Evolutionary conservation across 2,113 vertebrate genomes (phyloP).

Genomic region (Myanophis thanlyinensis): DNA sequence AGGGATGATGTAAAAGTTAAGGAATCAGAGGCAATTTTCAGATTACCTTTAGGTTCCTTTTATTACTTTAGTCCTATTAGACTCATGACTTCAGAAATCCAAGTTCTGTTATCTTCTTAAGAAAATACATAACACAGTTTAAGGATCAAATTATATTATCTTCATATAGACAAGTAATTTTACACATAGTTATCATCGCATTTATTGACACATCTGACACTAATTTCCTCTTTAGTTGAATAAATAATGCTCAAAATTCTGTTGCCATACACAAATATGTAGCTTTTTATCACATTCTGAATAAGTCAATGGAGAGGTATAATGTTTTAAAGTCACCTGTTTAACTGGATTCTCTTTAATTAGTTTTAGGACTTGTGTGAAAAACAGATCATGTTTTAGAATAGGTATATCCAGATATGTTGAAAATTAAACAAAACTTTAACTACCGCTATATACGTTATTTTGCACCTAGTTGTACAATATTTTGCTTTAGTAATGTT

Average conservation of each 20-base stretch:
- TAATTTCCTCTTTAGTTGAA: neutral
- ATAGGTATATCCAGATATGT: neutral
- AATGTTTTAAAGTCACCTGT: neutral
- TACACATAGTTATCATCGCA: neutral
- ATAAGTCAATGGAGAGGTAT: neutral
- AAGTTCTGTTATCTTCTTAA: neutral
- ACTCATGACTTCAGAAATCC: neutral
- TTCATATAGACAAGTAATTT: neutral
- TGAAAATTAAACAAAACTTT: neutral
- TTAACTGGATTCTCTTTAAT: neutral
- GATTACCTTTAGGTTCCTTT: neutral
- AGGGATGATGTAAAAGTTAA: neutral
- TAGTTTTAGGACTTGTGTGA: neutral
- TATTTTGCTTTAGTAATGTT: neutral
- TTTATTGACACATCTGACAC: neutral
- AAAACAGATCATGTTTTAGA: neutral
- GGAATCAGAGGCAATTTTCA: neutral
- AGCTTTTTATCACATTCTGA: neutral
- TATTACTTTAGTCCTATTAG: neutral
- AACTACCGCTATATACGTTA: neutral
- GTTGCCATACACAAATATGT: neutral
- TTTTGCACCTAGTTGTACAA: neutral
- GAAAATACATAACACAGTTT: neutral
- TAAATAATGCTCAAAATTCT: neutral
- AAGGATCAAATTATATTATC: neutral